Base-by-base conservation (phyloP, 2,113 vertebrate genomes). In the Illadopsis cleaveri region DNA sequence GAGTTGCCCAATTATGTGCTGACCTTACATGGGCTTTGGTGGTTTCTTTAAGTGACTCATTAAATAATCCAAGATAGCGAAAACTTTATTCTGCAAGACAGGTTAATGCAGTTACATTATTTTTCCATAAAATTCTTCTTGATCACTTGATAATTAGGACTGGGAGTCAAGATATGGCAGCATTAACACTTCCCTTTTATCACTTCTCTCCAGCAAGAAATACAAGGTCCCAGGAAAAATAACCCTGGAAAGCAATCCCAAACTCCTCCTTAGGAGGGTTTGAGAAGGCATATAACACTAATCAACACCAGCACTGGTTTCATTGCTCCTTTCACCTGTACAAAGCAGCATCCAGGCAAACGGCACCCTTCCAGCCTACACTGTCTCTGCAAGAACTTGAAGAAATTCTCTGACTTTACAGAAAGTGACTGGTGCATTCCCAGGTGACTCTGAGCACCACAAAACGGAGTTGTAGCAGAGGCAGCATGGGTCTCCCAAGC, bases 401-500 rank as follows among this genome's bases (percentile, higher is more conserved):
- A 73, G 35, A 44, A 19, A 76, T 73, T 58, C 51, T 93, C 62
- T 27, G 24, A 70, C 19, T 77, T 80, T 40, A 42, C 40, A 51
- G 28, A 35, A 35, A 60, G 8, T 14, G 72, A 69, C 9, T 4
- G 0, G 21, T 10, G 15, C 0, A 0, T 12, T 69, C 42, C n/a
- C 48, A 92, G 31, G 8, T 57, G 40, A 61, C 56, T 33, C 54
- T 4, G 24, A 10, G 56, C 42, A 58, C 17, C 37, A 81, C n/a
- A 31, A 48, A 79, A 50, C 13, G 60, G 20, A 37, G 45, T 3
- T 73, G 15, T 14, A 56, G n/a, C 24, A 81, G n/a, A 93, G 24
- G 33, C 19, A 51, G 25, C 10, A 77, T 37, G 6, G 15, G 7
- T 54, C 19, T 89, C 62, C 45, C 62, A 64, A 20, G 12, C 10